A percentile compares a stretch with the other conserved stretches of the same genome.
Evolutionary conservation across 2,113 vertebrate genomes (phyloP).

Genomic region (Embiotoca jacksoni): DNA sequence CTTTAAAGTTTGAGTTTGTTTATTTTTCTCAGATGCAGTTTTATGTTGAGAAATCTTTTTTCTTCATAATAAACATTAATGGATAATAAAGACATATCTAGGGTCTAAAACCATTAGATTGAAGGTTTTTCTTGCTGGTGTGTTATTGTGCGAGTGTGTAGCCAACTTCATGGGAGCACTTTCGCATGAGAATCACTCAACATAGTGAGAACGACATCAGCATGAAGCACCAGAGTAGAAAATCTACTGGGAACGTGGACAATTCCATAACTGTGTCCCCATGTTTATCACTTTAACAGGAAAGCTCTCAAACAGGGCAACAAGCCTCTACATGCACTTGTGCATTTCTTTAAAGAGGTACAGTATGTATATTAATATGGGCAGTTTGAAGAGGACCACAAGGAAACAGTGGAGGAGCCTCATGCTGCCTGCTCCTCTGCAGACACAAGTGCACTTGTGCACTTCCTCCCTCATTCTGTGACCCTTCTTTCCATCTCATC

Average conservation of each 20-base stretch:
- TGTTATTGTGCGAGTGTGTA: neutral
- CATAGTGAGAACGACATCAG: neutral
- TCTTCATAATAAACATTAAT: too few relatives aligned
- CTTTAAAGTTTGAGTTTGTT: too few relatives aligned
- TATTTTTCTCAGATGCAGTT: too few relatives aligned
- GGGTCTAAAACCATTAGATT: too few relatives aligned
- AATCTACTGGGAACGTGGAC: neutral
- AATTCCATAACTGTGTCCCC: neutral
- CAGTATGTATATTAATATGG: neutral
- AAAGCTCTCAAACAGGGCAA: neutral
- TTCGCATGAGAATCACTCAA: neutral
- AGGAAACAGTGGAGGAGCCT: slow-evolving; percentile 1
- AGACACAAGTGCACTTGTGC: slow-evolving; percentile 24
- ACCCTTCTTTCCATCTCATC: slow-evolving; percentile 23
- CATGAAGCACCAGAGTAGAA: neutral
- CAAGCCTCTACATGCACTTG: neutral
- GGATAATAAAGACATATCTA: too few relatives aligned
- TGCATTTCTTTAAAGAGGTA: neutral
- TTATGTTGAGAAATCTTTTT: too few relatives aligned
- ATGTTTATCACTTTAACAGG: neutral
- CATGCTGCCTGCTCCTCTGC: neutral
- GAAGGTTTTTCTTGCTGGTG: neutral
- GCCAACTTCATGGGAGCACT: too few relatives aligned
- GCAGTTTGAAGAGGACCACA: neutral
- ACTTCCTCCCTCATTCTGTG: slow-evolving; percentile 36